phyloP scores from a whole-genome alignment of 2,113 vertebrate genomes.

The Zosterops borbonicus region DNA sequence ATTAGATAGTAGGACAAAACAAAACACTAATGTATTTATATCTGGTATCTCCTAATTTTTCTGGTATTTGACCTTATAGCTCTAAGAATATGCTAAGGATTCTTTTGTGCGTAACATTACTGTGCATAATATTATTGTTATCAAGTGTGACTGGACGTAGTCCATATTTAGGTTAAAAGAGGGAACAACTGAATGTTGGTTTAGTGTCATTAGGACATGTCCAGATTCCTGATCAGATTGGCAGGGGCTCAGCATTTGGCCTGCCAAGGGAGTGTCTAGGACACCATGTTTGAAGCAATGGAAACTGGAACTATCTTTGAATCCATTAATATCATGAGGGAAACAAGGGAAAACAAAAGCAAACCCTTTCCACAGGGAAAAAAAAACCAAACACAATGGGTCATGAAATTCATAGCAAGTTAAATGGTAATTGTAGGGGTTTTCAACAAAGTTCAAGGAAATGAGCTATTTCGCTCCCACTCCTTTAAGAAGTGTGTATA shows the following conservation, averaged over 20 bases:
- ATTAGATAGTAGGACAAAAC: neutral
- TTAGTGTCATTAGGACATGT: neutral
- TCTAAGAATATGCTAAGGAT: neutral
- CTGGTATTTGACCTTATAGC: neutral
- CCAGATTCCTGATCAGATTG: neutral
- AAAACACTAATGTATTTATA: neutral
- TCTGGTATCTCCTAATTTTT: neutral
- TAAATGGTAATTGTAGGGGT: neutral
- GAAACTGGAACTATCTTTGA: neutral
- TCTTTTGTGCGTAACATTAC: neutral
- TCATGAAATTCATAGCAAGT: neutral
- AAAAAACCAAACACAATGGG: no score
- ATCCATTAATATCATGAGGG: neutral
- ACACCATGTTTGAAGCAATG: neutral
- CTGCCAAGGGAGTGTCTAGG: neutral
- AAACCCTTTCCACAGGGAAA: accelerated
- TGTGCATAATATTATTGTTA: neutral
- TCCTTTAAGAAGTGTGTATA: neutral
- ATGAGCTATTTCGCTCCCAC: neutral
- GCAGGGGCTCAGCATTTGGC: neutral
- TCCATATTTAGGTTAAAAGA: neutral
- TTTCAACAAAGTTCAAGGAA: neutral
- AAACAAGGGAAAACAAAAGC: neutral
- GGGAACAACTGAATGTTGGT: neutral
- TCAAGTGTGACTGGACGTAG: neutral